Evolutionary conservation across 2,888 invertebrate genomes (phyloP).

Genomic region (Andrena fulva): DNA sequence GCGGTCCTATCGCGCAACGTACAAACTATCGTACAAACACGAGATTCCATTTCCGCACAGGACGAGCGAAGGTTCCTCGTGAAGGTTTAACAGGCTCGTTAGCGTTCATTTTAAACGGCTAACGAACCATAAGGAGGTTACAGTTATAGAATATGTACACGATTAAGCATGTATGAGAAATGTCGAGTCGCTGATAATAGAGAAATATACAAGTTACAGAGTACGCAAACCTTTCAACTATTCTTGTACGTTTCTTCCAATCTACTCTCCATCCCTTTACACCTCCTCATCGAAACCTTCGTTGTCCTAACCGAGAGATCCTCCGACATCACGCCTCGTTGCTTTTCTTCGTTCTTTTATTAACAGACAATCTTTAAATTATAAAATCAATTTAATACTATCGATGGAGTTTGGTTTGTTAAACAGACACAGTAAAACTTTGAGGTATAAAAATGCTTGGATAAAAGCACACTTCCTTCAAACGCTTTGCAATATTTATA

Average conservation of each 20-base stretch:
- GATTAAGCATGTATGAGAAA: constrained; percentile 72
- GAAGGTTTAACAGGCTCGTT: constrained; percentile 43
- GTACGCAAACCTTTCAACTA: constrained; percentile 8
- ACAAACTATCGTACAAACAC: neutral
- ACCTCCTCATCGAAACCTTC: neutral
- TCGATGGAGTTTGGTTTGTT: too few relatives aligned
- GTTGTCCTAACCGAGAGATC: too few relatives aligned
- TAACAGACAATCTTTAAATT: neutral
- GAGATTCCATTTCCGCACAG: constrained; percentile 21
- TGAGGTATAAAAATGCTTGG: neutral
- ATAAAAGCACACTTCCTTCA: constrained; percentile 1
- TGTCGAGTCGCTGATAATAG: constrained; percentile 68
- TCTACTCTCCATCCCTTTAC: too few relatives aligned
- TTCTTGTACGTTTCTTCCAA: neutral
- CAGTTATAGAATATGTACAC: constrained; percentile 69
- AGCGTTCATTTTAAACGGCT: constrained; percentile 33
- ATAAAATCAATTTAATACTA: constrained; percentile 5
- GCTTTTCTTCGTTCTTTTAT: neutral
- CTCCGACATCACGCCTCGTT: neutral
- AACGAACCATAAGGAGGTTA: constrained; percentile 58
- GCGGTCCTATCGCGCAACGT: neutral
- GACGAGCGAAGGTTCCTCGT: constrained; percentile 46
- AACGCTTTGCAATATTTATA: neutral
- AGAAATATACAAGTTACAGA: constrained; percentile 72
- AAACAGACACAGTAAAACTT: neutral